These are phyloP conservation scores for Pseudoatta argentina DNA, from an alignment of 1,140 invertebrate genomes.

Conservation along the genomic window DNA sequence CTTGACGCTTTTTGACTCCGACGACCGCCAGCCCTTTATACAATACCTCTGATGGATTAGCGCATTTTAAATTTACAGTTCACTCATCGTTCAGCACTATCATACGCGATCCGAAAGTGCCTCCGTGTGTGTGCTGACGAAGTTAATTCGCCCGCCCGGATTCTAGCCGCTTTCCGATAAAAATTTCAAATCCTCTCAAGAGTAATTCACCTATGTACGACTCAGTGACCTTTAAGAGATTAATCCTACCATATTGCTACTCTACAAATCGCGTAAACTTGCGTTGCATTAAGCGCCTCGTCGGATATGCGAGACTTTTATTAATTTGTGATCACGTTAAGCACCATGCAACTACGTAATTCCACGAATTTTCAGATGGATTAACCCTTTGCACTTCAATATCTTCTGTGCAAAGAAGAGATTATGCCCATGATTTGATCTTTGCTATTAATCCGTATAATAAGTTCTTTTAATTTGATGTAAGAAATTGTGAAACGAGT, in stretches of 20 bases:
- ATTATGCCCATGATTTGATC: constrained; percentile 27
- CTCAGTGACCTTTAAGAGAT: constrained; percentile 56
- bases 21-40: constrained; percentile 12
- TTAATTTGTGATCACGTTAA: constrained; percentile 51
- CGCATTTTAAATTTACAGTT: constrained; percentile 54
- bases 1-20: constrained; percentile 31
- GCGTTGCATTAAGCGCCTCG: constrained; percentile 31
- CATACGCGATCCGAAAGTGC: constrained; percentile 19
- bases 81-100: constrained; percentile 47
- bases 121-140: background rate
- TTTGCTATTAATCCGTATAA: constrained; percentile 3
- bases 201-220: constrained; percentile 53
- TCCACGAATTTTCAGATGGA: constrained; percentile 43
- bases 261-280: constrained; percentile 46
- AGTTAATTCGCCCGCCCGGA: constrained; percentile 36
- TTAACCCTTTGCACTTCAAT: constrained; percentile 34
- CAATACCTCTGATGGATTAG: constrained; percentile 53
- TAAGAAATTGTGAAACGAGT: constrained; percentile 9
- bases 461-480: constrained; percentile 28
- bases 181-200: constrained; percentile 46
- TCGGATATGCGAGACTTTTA: constrained; percentile 36
- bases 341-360: constrained; percentile 37
- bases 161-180: constrained; percentile 28
- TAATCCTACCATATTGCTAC: constrained; percentile 45
- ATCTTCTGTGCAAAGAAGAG: constrained; percentile 11